Percentiles rank a stretch among this genome's conserved stretches.
Conservation (phyloP, 2,797 vertebrate genomes). For the Phoxinus dragarum region DNA sequence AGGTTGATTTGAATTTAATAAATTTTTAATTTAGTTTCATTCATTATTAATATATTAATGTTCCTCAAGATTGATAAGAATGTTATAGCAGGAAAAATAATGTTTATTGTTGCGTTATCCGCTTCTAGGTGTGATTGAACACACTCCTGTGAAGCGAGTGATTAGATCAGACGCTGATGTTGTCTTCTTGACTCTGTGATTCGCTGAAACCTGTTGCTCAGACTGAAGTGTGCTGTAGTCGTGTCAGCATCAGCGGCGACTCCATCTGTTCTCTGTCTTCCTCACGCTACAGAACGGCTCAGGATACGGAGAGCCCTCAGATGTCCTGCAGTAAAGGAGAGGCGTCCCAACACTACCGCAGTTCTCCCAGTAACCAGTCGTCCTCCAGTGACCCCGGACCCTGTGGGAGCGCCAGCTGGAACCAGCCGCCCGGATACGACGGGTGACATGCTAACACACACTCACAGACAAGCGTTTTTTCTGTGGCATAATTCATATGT, state of each 20-base stretch:
- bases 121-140: neutral
- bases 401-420: slow-evolving; percentile 88
- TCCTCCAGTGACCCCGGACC: slow-evolving; percentile 97
- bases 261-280: neutral
- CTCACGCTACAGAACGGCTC: slow-evolving; percentile 62
- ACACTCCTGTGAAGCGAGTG: neutral
- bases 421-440: slow-evolving; percentile 90
- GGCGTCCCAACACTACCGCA: slow-evolving; percentile 83
- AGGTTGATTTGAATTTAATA: neutral
- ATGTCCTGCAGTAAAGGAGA: slow-evolving; percentile 76
- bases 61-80: neutral
- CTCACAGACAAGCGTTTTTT: neutral
- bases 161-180: neutral
- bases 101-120: neutral
- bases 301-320: slow-evolving; percentile 73
- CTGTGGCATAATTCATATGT: neutral
- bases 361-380: slow-evolving; percentile 97
- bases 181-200: neutral
- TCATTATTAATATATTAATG: neutral
- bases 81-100: neutral
- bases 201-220: neutral
- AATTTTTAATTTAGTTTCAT: neutral
- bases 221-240: neutral
- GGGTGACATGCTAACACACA: slow-evolving; percentile 77
- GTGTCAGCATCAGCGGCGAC: neutral